Conservation (phyloP, 2,797 vertebrate genomes). For the Coregonus sp. region DNA sequence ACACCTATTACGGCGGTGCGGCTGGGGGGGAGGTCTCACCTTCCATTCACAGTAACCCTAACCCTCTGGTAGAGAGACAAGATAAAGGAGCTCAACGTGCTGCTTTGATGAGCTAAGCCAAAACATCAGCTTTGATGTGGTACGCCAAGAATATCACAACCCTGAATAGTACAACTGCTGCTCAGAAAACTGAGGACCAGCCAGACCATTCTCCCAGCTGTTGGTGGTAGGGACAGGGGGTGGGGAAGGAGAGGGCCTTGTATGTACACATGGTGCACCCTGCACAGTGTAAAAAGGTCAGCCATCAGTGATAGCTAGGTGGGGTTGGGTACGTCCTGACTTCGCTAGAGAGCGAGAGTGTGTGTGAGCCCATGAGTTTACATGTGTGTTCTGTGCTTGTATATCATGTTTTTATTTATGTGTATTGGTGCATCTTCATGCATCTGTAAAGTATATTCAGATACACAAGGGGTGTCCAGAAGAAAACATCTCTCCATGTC, state of each 20-base stretch:
- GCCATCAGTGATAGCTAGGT: background rate
- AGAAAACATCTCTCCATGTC: no score
- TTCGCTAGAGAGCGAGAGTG: background rate
- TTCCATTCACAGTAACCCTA: background rate
- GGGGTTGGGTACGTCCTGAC: background rate
- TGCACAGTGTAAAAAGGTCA: background rate
- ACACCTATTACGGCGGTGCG: background rate
- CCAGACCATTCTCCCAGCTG: background rate
- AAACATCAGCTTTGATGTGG: no score
- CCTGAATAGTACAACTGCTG: background rate
- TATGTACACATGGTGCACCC: background rate
- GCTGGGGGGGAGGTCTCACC: background rate
- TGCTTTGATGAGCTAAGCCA: background rate
- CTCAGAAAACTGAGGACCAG: background rate
- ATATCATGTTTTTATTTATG: no score
- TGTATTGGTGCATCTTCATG: no score
- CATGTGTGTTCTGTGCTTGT: background rate
- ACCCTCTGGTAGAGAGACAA: no score
- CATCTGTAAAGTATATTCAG: no score
- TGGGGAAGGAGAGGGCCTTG: background rate
- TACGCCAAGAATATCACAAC: background rate
- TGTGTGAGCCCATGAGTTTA: background rate
- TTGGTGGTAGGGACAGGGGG: background rate
- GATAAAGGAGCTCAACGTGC: background rate
- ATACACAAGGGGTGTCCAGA: no score